Evolutionary conservation across 2,113 vertebrate genomes (phyloP).

Genomic region (Columbina picui): DNA sequence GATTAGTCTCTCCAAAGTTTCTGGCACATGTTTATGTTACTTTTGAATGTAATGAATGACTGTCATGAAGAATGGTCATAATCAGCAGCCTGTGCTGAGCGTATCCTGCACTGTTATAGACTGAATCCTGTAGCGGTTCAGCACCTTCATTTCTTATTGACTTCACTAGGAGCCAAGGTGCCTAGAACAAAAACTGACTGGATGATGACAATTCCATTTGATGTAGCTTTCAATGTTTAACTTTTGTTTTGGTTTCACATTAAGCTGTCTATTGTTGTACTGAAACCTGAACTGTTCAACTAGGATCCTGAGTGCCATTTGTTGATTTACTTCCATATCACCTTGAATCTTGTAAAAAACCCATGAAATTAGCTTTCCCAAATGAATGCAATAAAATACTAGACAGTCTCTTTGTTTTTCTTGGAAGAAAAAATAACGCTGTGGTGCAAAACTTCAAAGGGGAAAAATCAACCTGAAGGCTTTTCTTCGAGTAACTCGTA

Average conservation of each 20-base stretch:
- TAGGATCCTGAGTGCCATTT: fast-evolving
- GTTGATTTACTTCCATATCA: neutral
- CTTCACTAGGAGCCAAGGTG: neutral
- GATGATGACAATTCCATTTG: slow-evolving; percentile 1
- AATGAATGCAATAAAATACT: neutral
- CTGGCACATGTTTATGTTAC: neutral
- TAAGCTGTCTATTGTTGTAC: neutral
- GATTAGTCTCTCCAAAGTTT: neutral
- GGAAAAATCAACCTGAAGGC: neutral
- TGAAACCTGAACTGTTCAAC: neutral
- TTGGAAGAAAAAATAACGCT: too few relatives aligned
- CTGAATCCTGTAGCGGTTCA: neutral
- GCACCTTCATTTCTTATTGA: neutral
- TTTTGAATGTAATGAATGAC: neutral
- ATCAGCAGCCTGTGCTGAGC: neutral
- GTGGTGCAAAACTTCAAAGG: neutral
- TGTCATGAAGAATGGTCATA: neutral
- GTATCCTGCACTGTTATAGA: neutral
- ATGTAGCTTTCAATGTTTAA: neutral
- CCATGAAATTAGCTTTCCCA: neutral
- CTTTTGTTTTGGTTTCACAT: neutral
- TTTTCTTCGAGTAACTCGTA: neutral
- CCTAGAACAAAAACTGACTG: neutral
- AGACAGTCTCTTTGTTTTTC: fast-evolving
- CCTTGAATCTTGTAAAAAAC: neutral